A percentile compares a stretch with the other conserved stretches of the same genome.
phyloP scores from a whole-genome alignment of 2,113 vertebrate species.

The Gallinago jamesoni region DNA sequence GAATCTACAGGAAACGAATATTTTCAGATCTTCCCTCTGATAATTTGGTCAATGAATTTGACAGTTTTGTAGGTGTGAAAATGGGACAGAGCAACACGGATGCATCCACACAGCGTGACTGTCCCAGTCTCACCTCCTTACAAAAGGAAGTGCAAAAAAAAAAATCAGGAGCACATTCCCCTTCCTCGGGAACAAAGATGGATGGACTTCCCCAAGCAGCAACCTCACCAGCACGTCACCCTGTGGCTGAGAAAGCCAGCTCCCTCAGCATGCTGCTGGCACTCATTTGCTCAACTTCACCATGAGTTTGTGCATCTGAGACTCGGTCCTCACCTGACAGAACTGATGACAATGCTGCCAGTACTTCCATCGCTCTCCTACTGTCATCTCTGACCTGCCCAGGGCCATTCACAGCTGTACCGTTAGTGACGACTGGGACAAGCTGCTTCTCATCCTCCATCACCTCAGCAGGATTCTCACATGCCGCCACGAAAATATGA shows the following conservation, averaged over 20 bases:
- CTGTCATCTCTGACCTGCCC: not conserved
- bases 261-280: not conserved
- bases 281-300: not conserved
- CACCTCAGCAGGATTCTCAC: not conserved
- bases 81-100: not conserved
- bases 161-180: not conserved
- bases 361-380: not conserved
- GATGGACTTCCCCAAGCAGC: not conserved
- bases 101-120: not conserved
- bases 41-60: not conserved
- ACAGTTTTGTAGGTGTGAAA: not conserved
- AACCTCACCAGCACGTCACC: not conserved
- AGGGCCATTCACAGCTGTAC: not conserved
- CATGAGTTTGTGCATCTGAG: not conserved
- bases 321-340: not conserved
- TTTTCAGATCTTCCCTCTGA: not conserved
- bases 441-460: not conserved
- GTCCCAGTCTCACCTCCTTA: not conserved
- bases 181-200: fast-evolving
- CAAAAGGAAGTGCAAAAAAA: not conserved
- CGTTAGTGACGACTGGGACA: not conserved
- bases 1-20: not conserved
- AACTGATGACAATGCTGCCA: not conserved
- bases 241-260: not conserved
- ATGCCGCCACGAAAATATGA: not conserved